Percentiles rank a stretch among this genome's conserved stretches.
Evolutionary conservation across 2,888 invertebrate species (phyloP).

Genomic region (Diadegma fenestrale): DNA sequence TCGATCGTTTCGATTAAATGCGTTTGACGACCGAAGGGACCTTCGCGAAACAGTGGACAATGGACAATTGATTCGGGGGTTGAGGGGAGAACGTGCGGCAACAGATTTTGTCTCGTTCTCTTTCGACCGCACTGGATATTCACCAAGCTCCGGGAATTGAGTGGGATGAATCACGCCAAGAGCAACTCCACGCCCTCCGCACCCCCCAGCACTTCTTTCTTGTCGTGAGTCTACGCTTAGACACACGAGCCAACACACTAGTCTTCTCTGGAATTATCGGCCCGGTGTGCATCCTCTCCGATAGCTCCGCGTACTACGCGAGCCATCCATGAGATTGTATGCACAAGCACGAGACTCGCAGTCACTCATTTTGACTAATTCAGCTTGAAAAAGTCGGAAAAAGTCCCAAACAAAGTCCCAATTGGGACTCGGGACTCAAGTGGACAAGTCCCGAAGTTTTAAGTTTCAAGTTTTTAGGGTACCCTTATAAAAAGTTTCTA

Average conservation of each 20-base stretch:
- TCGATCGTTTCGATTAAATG: conserved; percentile 50
- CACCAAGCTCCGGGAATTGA: conserved; percentile 46
- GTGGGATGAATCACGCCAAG: conserved; percentile 64
- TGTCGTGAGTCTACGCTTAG: conserved; percentile 31
- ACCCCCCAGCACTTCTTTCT: background rate
- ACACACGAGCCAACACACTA: conserved; percentile 1
- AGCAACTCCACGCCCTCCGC: conserved; percentile 11
- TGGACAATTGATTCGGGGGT: conserved; percentile 44
- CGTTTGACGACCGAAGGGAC: conserved; percentile 49
- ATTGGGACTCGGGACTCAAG: too few relatives aligned
- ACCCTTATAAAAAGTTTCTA: background rate
- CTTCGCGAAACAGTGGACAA: conserved; percentile 44
- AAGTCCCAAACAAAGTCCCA: too few relatives aligned
- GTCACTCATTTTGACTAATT: background rate
- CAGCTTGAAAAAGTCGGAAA: too few relatives aligned
- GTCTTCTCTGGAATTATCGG: conserved; percentile 43
- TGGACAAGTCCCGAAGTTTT: too few relatives aligned
- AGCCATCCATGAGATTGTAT: background rate
- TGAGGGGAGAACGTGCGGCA: conserved; percentile 2
- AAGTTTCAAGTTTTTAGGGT: too few relatives aligned
- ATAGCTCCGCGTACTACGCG: background rate
- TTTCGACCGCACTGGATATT: too few relatives aligned
- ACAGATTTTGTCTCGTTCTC: conserved; percentile 52
- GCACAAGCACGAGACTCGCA: background rate
- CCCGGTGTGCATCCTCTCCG: conserved; percentile 18